Base-by-base conservation (phyloP, 2,113 vertebrate species). In the Thalassarche chlororhynchos region DNA sequence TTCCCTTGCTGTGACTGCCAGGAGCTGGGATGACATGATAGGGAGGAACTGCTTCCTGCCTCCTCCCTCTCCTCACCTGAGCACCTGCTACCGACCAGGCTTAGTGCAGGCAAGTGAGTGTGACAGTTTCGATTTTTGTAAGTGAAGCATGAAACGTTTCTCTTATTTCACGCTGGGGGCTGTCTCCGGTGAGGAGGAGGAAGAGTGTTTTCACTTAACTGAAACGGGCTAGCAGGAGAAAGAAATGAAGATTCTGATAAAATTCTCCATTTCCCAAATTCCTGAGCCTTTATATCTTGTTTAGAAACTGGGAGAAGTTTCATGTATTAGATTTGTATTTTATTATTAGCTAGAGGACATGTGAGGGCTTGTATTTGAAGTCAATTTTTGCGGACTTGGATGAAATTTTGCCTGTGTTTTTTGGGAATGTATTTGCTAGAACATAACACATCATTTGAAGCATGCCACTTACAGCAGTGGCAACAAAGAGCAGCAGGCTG, bases 41-140 rank as follows among this genome's bases (percentile, higher is more conserved):
- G 34, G 61, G 51, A n/a, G 57, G 29, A 82, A 55, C 68, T 2
- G 31, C 28, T 61, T 42, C 42, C 25, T 2, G 4, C 38, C 23
- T 25, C 6, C 17, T 81, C 17, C 40, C 20, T 28, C 15, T 25
- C 6, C n/a, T 32, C 51, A n/a, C 36, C 91, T 70, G 60, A 12
- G 8, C 64, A 1, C 31, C 20, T 0, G 6, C 54, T 9, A 0
- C 31, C 6, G 1, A 0, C 29, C 14, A 0, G 40, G 21, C 44
- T 13, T 0, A 1, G 44, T 3, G 74, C 49, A 13, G 52, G 29
- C 24, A 6, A 4, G 29, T 0, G 32, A 19, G 47, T 2, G 8
- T 4, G 15, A 1, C 8, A 1, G 47, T 55, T 24, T 1, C 6
- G 0, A 0, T 44, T 38, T 25, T 14, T 1, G 0, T 2, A 12